Conservation (phyloP, 2,888 invertebrate genomes). For the Apodemia hepburni region DNA sequence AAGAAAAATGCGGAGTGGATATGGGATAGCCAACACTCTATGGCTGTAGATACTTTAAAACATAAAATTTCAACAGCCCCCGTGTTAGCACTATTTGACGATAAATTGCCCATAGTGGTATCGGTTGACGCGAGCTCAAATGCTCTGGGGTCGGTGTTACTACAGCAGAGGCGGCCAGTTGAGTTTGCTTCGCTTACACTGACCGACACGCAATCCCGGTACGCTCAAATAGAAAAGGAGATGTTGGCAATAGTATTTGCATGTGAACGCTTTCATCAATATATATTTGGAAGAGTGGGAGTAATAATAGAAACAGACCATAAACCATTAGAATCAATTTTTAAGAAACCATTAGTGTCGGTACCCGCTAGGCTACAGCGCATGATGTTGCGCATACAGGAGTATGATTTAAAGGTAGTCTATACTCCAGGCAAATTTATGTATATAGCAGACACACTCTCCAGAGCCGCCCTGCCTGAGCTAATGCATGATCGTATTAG, state of each 20-base stretch:
- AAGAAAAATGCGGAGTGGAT: conserved; percentile 26
- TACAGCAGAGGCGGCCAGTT: conserved; percentile 30
- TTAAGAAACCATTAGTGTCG: conserved; percentile 22
- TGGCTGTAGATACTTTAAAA: conserved; percentile 11
- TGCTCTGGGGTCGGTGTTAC: conserved; percentile 29
- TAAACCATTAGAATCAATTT: conserved; percentile 35
- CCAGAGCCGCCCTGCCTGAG: too few species aligned
- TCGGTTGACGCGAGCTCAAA: conserved; percentile 29
- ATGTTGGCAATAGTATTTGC: conserved; percentile 38
- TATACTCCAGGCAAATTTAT: too few species aligned
- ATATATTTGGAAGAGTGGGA: conserved; percentile 33
- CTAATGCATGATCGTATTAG: too few species aligned
- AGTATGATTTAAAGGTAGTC: too few species aligned
- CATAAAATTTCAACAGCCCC: conserved; percentile 25
- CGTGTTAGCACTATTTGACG: conserved; percentile 27
- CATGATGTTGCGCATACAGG: too few species aligned
- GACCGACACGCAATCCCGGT: conserved; percentile 30
- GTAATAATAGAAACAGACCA: conserved; percentile 36
- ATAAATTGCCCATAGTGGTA: conserved; percentile 30
- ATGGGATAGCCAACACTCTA: conserved; percentile 24
- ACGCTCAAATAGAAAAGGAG: conserved; percentile 39
- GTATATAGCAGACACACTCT: too few species aligned
- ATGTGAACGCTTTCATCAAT: conserved; percentile 34
- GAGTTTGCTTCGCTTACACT: conserved; percentile 31
- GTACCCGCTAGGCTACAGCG: too few species aligned